Evolutionary conservation across 2,888 invertebrate genomes (phyloP).

Genomic region (Agrotis exclamationis): DNA sequence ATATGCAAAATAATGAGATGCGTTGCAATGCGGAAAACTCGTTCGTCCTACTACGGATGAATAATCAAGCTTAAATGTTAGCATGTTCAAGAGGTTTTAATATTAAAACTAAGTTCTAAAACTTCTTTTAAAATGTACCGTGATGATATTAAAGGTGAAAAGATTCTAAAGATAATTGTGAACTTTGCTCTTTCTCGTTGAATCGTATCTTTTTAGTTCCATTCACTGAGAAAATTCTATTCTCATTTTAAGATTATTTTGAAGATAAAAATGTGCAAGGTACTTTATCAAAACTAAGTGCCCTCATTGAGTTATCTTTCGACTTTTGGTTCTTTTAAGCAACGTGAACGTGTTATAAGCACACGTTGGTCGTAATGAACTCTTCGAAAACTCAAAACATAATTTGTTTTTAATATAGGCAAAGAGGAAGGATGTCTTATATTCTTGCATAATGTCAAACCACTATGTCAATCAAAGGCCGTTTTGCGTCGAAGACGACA

Average conservation of each 20-base stretch:
- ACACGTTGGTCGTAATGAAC: too few species aligned
- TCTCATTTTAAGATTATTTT: slow-evolving; percentile 12
- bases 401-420: too few species aligned
- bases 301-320: slow-evolving; percentile 6
- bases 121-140: not conserved
- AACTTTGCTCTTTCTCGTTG: slow-evolving; percentile 5
- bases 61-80: not conserved
- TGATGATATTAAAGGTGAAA: slow-evolving; percentile 28
- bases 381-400: too few species aligned
- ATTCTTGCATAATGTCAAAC: not conserved
- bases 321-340: not conserved
- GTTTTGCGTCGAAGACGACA: not conserved
- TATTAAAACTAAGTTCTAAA: not conserved
- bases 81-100: not conserved
- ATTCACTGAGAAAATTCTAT: slow-evolving; percentile 25
- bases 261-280: slow-evolving; percentile 2
- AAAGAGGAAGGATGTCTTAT: too few species aligned
- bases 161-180: slow-evolving; percentile 32
- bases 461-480: not conserved
- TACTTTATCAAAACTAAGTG: slow-evolving; percentile 4
- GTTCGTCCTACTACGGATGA: not conserved
- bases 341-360: not conserved
- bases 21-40: slow-evolving; percentile 68
- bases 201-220: slow-evolving; percentile 24
- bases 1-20: slow-evolving; percentile 82